Conservation (phyloP, 2,888 invertebrate species). For the Tineola bisselliella region DNA sequence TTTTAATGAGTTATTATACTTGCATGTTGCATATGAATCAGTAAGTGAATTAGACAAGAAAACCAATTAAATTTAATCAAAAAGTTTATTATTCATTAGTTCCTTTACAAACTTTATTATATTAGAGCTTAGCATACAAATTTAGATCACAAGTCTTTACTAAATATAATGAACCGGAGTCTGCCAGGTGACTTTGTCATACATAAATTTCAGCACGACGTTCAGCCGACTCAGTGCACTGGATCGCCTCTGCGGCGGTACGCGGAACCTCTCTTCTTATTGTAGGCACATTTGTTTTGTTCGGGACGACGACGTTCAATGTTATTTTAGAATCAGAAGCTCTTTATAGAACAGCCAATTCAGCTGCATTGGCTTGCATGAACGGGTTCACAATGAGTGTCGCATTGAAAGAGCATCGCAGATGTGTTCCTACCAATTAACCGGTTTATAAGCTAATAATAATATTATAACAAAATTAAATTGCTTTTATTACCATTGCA, state of each 20-base stretch:
- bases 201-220: slow-evolving; percentile 5
- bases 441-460: background rate
- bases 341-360: slow-evolving; percentile 29
- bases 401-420: slow-evolving; percentile 9
- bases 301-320: slow-evolving; percentile 30
- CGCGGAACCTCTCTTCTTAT: slow-evolving; percentile 59
- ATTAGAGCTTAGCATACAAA: background rate
- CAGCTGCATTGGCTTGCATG: slow-evolving; percentile 13
- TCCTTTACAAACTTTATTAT: too few species aligned
- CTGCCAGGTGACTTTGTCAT: slow-evolving; percentile 5
- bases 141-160: background rate
- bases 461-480: background rate
- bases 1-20: too few species aligned
- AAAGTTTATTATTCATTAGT: too few species aligned
- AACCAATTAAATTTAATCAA: too few species aligned
- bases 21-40: too few species aligned
- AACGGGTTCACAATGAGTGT: slow-evolving; percentile 12
- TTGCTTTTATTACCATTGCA: background rate
- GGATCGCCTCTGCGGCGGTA: slow-evolving; percentile 29
- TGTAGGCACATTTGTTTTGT: slow-evolving; percentile 52
- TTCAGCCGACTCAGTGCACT: background rate
- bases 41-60: too few species aligned
- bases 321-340: slow-evolving; percentile 45
- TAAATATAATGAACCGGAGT: background rate
- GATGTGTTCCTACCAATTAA: slow-evolving; percentile 10